phyloP scores from a whole-genome alignment of 2,888 invertebrate genomes.

The Steinernema hermaphroditum region DNA sequence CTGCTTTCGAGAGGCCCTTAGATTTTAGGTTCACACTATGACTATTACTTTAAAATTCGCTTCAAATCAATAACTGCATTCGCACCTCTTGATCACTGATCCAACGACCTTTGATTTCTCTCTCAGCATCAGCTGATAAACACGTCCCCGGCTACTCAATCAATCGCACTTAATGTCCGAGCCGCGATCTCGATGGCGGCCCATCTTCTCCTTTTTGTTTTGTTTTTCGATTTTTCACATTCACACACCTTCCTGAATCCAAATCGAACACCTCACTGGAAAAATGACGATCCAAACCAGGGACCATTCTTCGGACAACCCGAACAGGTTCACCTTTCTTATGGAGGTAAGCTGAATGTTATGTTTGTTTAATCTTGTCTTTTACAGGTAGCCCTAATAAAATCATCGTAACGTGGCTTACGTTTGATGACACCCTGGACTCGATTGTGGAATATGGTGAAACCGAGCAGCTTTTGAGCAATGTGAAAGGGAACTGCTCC shows the following conservation, averaged over 20 bases:
- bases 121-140: background rate
- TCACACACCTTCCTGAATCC: background rate
- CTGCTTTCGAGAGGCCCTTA: no score
- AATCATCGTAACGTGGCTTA: conserved; percentile 39
- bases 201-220: background rate
- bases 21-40: no score
- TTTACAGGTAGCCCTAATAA: conserved; percentile 34
- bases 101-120: no score
- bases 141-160: background rate
- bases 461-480: background rate
- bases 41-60: no score
- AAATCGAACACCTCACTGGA: conserved; percentile 36
- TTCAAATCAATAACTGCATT: no score
- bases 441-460: conserved; percentile 37
- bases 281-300: conserved; percentile 31
- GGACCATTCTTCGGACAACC: conserved; percentile 38
- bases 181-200: background rate
- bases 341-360: conserved; percentile 35
- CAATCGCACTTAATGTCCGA: background rate
- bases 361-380: background rate
- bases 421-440: conserved; percentile 39
- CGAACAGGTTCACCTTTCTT: conserved; percentile 41
- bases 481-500: conserved; percentile 30
- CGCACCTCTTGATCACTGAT: no score
- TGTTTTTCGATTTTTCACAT: background rate